A percentile compares a stretch with the other conserved stretches of the same genome.
Conservation (phyloP, 2,797 vertebrate genomes). For the Sebastiscus tertius region DNA sequence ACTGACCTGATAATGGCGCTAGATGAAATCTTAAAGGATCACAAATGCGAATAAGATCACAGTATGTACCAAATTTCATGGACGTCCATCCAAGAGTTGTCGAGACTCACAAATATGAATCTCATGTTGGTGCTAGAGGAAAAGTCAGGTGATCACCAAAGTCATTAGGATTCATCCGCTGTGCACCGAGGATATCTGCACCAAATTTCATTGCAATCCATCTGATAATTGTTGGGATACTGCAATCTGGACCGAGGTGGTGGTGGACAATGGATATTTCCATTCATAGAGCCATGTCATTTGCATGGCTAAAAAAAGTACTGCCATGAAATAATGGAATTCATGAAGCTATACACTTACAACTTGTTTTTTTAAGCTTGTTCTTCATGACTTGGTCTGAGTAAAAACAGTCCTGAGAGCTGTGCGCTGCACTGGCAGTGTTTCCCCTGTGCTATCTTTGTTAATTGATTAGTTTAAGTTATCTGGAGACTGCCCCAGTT, state of each 20-base stretch:
- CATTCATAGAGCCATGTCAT: background rate
- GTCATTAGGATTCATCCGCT: background rate
- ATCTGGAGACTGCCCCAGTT: constrained; percentile 68
- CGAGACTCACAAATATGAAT: background rate
- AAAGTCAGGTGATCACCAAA: background rate
- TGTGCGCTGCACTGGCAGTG: constrained; percentile 38
- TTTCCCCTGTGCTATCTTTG: constrained; percentile 51
- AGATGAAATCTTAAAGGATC: constrained; percentile 6
- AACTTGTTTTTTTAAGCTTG: background rate
- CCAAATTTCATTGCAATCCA: constrained; percentile 1
- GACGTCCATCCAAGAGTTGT: background rate
- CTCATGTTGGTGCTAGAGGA: background rate
- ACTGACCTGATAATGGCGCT: background rate
- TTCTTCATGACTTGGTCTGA: constrained; percentile 1
- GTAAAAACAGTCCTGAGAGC: constrained; percentile 15
- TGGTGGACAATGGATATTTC: background rate
- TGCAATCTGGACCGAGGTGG: background rate
- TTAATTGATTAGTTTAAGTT: constrained; percentile 77
- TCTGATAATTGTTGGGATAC: constrained; percentile 11
- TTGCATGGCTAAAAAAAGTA: background rate
- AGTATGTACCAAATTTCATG: background rate
- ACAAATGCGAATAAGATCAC: background rate
- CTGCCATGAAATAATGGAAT: background rate
- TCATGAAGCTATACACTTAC: background rate
- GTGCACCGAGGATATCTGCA: background rate